Evolutionary conservation across 2,113 vertebrate genomes (phyloP), one percentile per base, ranked within the genome.

Genomic region (Ardeotis arabs): DNA sequence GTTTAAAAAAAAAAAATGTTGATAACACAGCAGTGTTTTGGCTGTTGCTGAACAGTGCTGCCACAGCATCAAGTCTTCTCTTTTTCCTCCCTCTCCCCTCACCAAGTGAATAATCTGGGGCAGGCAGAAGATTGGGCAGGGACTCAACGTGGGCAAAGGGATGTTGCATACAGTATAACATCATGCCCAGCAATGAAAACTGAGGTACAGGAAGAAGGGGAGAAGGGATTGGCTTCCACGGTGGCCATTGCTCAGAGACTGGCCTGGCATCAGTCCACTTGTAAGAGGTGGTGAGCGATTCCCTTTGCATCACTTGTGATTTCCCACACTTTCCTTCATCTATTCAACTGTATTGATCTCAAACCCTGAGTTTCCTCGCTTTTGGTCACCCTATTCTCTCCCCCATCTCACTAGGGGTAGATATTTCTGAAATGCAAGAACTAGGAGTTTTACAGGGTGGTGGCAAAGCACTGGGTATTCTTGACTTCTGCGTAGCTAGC

Each of bases 281-380:
- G 20, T 12, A 22, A 29, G 37, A 68, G 27, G 3, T 64, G 18
- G 17, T 10, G 33, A 63, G 56, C 0, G 0, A 56, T 33, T 72
- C 60, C n/a, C 35, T 78, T 83, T 49, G 25, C 33, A 10, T 58
- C 3, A 1, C 52, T 59, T 55, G 44, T 58, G 53, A 55, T 79
- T 81, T 31, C 31, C 14, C 8, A 13, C 12, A 9, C 20, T n/a
- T 80, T 62, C 24, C 25, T 89, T 78, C 59, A 63, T 27, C n/a
- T 74, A 1, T 60, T 85, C 29, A 31, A 9, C 31, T 83, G 33
- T 69, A 41, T 86, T 45, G 14, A 70, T 58, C 78, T 55, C 13
- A 4, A 1, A 28, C 28, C 10, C 8, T 18, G 41, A 77, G 17
- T 55, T 78, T 60, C 73, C 50, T 73, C 19, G 28, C 19, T 69